Base-by-base conservation (phyloP, 2,888 invertebrate genomes). In the Beris morrisii region DNA sequence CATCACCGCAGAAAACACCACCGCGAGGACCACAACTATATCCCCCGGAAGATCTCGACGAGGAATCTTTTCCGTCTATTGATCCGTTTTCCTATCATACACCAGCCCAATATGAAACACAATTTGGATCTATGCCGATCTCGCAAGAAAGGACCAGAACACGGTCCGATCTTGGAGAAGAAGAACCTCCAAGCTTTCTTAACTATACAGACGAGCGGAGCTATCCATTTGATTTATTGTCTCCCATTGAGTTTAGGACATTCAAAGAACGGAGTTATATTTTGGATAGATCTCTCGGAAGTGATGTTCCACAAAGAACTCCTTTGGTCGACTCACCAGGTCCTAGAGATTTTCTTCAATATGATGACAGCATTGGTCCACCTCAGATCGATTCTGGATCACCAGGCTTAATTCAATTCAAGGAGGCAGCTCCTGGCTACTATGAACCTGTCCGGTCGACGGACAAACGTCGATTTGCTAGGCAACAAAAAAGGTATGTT, bases 321-420 rank as follows among this genome's bases (percentile, higher is more conserved):
- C 45, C 45, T 5, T 9, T 58, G 11, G 12, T 22, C 5, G n/a
- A 22, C 13, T 9, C 57, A 1, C 45, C 57, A 43, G n/a, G 4
- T 11, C 57, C 22, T 7, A 12, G 31, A 12, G 55, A 55, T n/a
- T 55, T 12, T 32, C 31, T 64, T 6, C 44, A 55, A 31, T 55
- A 55, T 13, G 13, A 13, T 11, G 64, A 64, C 31, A 53, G 54
- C 45, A 64, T 64, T 15, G 64, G 64, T 4, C 46, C 64, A 3
- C 30, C 32, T 6, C 44, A 43, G n/a, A 6, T 44, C 7, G 22
- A 52, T 5, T 22, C 22, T 22, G 31, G 32, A 5, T 43, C 63
- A 38, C 52, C 63, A 9, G 38, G 43, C 3, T 4, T 63, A 22
- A 64, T 64, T 12, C 44, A n/a, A 13, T 64, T 54, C 12, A 52